These are phyloP conservation scores for Pheosia gnoma DNA, from an alignment of 2,888 invertebrate species.

Conservation along the genomic window DNA sequence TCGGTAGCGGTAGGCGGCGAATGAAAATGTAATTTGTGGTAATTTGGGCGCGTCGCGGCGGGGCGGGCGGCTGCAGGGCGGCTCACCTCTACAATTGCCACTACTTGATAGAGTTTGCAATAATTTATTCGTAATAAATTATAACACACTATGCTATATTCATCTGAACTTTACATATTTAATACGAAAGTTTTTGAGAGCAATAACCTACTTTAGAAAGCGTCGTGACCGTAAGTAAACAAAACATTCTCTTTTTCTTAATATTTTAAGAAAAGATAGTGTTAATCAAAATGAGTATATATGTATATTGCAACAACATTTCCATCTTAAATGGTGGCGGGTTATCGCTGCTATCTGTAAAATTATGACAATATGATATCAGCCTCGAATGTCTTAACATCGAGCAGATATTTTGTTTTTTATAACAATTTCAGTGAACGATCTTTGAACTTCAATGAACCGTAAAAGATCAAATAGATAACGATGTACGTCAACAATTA, in stretches of 20 bases:
- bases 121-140: too few relatives aligned
- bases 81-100: conserved; percentile 1
- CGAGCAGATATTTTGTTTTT: background rate
- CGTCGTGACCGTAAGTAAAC: too few relatives aligned
- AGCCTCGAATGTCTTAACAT: conserved; percentile 2
- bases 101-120: background rate
- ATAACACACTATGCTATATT: too few relatives aligned
- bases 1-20: conserved; percentile 49
- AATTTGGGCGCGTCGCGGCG: conserved; percentile 57
- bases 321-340: conserved; percentile 15
- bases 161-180: too few relatives aligned
- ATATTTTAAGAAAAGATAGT: background rate
- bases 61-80: conserved; percentile 31
- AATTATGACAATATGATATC: conserved; percentile 10
- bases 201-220: too few relatives aligned
- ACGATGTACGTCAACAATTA: background rate
- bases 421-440: background rate
- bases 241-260: background rate
- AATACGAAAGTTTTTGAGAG: too few relatives aligned
- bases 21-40: conserved; percentile 79
- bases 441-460: conserved; percentile 3
- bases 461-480: conserved; percentile 4
- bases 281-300: conserved; percentile 1
- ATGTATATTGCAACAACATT: background rate
- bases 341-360: conserved; percentile 26